These are phyloP conservation scores for Pseudomyrmex cubaensis DNA, from an alignment of 1,140 invertebrate species.

Conservation along the genomic window DNA sequence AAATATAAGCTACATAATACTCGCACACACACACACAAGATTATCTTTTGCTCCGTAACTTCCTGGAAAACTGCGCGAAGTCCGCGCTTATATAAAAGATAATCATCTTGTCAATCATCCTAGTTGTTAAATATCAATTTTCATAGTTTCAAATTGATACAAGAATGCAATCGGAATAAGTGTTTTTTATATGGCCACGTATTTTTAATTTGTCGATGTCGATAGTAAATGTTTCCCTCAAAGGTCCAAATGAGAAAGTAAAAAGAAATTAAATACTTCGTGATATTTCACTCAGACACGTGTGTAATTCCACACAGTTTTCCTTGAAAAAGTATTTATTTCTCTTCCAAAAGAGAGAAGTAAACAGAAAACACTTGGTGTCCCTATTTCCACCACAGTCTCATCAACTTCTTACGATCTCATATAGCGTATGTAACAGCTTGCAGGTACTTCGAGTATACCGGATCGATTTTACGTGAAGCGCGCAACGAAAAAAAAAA, in stretches of 20 bases:
- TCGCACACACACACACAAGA: neutral
- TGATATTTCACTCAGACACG: neutral
- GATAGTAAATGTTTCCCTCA: too few species aligned
- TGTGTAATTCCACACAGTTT: too few species aligned
- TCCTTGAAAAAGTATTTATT: neutral
- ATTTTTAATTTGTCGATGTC: too few species aligned
- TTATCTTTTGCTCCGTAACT: neutral
- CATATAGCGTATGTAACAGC: conserved; percentile 30
- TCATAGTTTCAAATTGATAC: neutral
- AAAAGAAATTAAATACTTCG: neutral
- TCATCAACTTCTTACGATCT: conserved; percentile 19
- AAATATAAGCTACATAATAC: too few species aligned
- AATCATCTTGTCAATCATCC: neutral
- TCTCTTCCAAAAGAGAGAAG: neutral
- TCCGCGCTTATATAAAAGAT: conserved; percentile 19
- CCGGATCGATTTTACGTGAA: conserved; percentile 9
- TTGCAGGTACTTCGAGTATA: conserved; percentile 20
- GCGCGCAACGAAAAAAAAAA: conserved; percentile 11
- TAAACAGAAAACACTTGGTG: neutral
- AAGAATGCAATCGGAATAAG: too few species aligned
- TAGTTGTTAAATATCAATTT: neutral
- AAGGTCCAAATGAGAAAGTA: neutral
- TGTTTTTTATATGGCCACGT: too few species aligned
- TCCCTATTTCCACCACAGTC: neutral
- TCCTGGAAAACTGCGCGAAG: neutral